Base-by-base conservation (phyloP, 2,797 vertebrate species). In the Heteromormyrus szaboi region DNA sequence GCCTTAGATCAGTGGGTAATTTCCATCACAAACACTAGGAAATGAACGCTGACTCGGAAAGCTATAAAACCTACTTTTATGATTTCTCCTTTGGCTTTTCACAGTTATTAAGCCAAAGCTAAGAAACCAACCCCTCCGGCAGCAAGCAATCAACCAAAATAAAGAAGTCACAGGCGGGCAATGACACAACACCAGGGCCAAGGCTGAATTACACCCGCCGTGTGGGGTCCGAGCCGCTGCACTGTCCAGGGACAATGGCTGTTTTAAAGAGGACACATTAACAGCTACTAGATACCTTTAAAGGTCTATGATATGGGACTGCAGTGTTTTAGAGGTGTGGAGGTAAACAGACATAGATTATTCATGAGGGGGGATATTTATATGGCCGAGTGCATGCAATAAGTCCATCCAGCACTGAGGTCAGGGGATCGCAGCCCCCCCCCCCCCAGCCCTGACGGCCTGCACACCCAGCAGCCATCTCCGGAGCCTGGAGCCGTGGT, bases 341-440 rank as follows among this genome's bases (percentile, higher is more conserved):
- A 37, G 0, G 88, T 81, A 89, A 89, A 48, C 17, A 56, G 41
- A 87, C 25, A 50, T 83, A 68, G 33, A 89, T 87, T 87, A 87
- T 86, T 76, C 56, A 81, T 65, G 59, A 81, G 46, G 1, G 85
- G 19, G 44, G 19, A 88, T 89, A 65, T 90, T 89, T 88, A 90
- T 90, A 68, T 11, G 33, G 87, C 48, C 46, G 72, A 85, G 44
- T 89, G 46, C 53, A 89, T 7, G 14, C 41, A 44, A 46, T n/a
- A 33, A 83, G 33, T 41, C 33, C 72, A 44, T 41, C 72, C 29
- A 76, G 37, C 25, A 51, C 53, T 14, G 62, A 19, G 86, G 81
- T 46, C 86, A 76, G 72, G 51, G 4, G 87, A 87, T 68, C 89
- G 37, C 33, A 37, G 33, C 33, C 2, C 33, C 33, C 33, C 37